Conservation (phyloP, 2,113 vertebrate species). For the Lanius ludovicianus region DNA sequence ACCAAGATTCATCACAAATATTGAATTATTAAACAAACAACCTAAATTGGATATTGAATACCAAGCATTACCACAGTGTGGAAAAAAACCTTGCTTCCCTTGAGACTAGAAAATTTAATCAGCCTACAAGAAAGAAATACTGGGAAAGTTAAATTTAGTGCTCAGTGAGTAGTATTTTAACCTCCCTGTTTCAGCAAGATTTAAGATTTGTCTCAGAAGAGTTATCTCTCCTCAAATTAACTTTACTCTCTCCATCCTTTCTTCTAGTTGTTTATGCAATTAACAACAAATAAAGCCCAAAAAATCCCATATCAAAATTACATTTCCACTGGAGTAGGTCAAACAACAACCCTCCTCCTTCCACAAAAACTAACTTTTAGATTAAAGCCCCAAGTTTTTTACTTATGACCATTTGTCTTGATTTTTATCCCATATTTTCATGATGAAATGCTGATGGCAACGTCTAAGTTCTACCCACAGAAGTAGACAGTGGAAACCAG, state of each 20-base stretch:
- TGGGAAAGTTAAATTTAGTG: conserved; percentile 15
- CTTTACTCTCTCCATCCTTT: not conserved
- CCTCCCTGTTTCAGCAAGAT: conserved; percentile 2
- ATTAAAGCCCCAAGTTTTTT: not conserved
- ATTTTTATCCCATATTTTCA: not conserved
- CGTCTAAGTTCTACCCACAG: not conserved
- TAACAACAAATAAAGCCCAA: not conserved
- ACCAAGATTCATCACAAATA: not conserved
- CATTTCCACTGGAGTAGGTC: not conserved
- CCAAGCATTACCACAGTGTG: not conserved
- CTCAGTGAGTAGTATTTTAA: not conserved
- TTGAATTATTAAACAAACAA: conserved; percentile 34
- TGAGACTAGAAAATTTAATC: conserved; percentile 24
- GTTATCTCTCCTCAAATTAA: conserved; percentile 8
- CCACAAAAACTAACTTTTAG: not conserved
- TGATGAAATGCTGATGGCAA: not conserved
- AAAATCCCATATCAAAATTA: not conserved
- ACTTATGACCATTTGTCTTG: not conserved
- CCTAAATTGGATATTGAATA: conserved; percentile 27
- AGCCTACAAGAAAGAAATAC: conserved; percentile 21
- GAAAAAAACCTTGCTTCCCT: not conserved
- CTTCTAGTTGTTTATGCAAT: not conserved
- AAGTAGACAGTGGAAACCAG: not conserved
- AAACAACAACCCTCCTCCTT: not conserved
- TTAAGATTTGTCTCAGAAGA: conserved; percentile 14